These are phyloP conservation scores for Deladenus siricidicola DNA, from an alignment of 2,888 invertebrate genomes.

Conservation along the genomic window DNA sequence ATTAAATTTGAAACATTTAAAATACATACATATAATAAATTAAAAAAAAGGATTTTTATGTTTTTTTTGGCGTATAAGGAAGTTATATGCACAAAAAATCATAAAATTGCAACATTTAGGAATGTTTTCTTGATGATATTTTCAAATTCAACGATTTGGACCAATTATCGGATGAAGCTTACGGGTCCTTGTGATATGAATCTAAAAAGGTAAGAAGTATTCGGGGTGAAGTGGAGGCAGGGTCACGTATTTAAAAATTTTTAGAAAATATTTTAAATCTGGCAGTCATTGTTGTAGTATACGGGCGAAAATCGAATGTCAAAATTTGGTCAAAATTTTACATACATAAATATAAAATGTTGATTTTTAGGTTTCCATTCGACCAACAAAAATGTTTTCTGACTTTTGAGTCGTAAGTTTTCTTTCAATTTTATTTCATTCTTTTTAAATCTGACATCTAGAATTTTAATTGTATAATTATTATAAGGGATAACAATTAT, in stretches of 20 bases:
- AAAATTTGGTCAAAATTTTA: too few relatives aligned
- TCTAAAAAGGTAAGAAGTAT: slow-evolving; percentile 37
- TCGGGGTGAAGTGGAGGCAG: too few relatives aligned
- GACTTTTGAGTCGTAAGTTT: slow-evolving; percentile 51
- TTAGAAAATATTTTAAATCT: too few relatives aligned
- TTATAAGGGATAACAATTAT: not conserved
- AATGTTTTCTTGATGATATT: slow-evolving; percentile 53
- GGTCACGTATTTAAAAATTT: too few relatives aligned
- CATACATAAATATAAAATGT: too few relatives aligned
- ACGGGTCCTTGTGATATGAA: slow-evolving; percentile 54
- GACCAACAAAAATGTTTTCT: slow-evolving; percentile 51
- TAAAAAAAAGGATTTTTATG: too few relatives aligned
- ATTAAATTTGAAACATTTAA: not conserved
- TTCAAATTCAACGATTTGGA: slow-evolving; percentile 52
- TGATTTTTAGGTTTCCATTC: slow-evolving; percentile 43
- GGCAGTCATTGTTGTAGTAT: too few relatives aligned
- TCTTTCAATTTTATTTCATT: slow-evolving; percentile 1
- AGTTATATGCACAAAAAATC: not conserved
- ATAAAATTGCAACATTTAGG: too few relatives aligned
- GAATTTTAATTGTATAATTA: not conserved
- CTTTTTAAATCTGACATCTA: not conserved
- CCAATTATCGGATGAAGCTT: slow-evolving; percentile 51
- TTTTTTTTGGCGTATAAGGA: too few relatives aligned
- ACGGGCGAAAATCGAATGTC: too few relatives aligned
- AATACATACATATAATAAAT: not conserved